Base-by-base conservation (phyloP, 2,113 vertebrate species). In the Sander lucioperca region DNA sequence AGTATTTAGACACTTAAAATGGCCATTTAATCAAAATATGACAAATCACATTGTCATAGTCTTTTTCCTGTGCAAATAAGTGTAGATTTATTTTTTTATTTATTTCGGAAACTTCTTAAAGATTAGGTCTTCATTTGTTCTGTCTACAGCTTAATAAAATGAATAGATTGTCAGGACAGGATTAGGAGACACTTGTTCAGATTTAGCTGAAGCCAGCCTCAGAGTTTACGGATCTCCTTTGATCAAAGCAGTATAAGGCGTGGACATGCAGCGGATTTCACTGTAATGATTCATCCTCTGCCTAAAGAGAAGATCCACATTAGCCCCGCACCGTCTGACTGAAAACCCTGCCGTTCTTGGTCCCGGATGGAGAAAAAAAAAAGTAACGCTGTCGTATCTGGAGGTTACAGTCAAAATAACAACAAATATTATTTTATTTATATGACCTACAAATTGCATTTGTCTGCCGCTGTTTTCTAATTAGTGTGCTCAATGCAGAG, bases 181-280 rank as follows among this genome's bases (percentile, higher is more conserved):
- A 93, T 93, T 91, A 94, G 82, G 53, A 86, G 73, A 76, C 80
- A 82, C 84, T 89, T 93, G 92, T 87, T 88, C 82, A 83, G 86
- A 88, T 89, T 82, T 74, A 86, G 86, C 89, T 82, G 72, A 62
- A 86, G 82, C 74, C 47, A 62, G 83, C 72, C 57, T 57, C 12
- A 0, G 59, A 86, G 58, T 86, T 88, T 89, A 80, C 87, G 85
- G 90, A 92, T 90, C 75, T 67, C 43, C 79, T 68, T 66, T 78
- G 89, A 93, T 95, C 92, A 93, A 91, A 94, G 92, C 74, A 39
- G 83, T 70, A 36, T 81, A 61, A 82, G 64, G 36, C 70, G 1
- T 8, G 75, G 84, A 84, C 87, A 79, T 48, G 67, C 73, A 47
- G 65, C 71, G 59, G 85, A 84, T 92, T 89, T 85, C 65, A 43